Evolutionary conservation across 2,797 vertebrate genomes (phyloP), one percentile per base, ranked within the genome.

Genomic region (Thaleichthys pacificus): DNA sequence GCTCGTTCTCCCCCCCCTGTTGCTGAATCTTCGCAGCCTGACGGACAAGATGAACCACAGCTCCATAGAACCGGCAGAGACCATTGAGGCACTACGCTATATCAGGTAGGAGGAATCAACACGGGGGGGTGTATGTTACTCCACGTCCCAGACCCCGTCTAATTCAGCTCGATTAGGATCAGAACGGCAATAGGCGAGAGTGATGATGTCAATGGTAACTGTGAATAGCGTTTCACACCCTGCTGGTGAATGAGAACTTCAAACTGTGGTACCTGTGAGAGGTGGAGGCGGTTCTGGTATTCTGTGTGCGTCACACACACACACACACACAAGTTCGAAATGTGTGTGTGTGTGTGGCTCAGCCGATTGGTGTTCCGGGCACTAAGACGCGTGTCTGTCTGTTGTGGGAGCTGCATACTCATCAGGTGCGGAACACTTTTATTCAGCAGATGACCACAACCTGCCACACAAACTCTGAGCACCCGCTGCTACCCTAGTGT

Each of bases 21-120:
- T 75, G 75, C 72, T 19, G 32, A 84, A 72, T 79, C 71, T 70
- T 72, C 49, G 74, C 70, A 73, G 77, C 66, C 77, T 82, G 82
- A 89, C 85, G 82, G 86, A 89, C 87, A 92, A 92, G 84, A 95
- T 94, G 93, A 94, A 94, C 87, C 91, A 93, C 87, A 93, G 91
- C 91, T 90, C 91, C 73, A 90, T 86, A 30, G 92, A 94, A 68
- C 91, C 88, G 77, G 78, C 89, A 57, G 93, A 92, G 80, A 91
- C 84, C 86, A 92, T 87, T 80, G 93, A 95, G 76, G 86, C 91
- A 1, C 88, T 94, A 86, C 92, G 91, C 26, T 93, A 91, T 87
- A 89, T 94, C 87, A 93, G 93, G 93, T 94, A 92, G 77, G 78
- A 35, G 61, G 28, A 63, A 5, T 8, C 17, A 0, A 11, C 17